A percentile compares a stretch with the other conserved stretches of the same genome.
Evolutionary conservation across 2,797 vertebrate species (phyloP).

Genomic region (Bovichtus diacanthus): DNA sequence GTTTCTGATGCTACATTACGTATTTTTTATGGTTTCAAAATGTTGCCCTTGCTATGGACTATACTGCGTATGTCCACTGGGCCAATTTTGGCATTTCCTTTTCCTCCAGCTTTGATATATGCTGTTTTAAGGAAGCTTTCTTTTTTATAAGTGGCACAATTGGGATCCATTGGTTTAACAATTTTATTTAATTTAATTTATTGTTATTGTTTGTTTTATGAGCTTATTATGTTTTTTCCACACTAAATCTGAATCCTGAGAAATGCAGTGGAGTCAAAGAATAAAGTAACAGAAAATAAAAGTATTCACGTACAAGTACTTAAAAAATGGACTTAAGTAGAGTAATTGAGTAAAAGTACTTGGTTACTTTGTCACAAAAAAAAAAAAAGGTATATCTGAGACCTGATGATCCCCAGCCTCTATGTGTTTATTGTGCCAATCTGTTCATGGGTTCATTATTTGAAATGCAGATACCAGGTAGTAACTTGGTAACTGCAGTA

Average conservation of each 20-base stretch:
- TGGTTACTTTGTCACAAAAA: neutral
- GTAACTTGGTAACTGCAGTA: neutral
- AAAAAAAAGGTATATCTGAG: neutral
- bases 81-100: neutral
- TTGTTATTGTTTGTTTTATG: too few relatives aligned
- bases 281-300: too few relatives aligned
- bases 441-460: neutral
- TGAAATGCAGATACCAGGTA: neutral
- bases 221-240: too few relatives aligned
- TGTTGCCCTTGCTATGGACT: neutral
- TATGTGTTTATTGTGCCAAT: slow-evolving; percentile 3
- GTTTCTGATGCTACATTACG: neutral
- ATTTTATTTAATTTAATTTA: too few relatives aligned
- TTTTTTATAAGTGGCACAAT: neutral
- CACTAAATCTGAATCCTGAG: too few relatives aligned
- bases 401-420: neutral
- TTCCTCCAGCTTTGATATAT: neutral
- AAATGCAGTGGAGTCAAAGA: too few relatives aligned
- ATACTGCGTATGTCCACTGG: neutral
- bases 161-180: neutral
- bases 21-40: neutral
- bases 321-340: too few relatives aligned
- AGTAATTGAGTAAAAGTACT: neutral
- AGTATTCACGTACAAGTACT: too few relatives aligned
- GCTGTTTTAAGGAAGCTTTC: neutral